Conservation (phyloP, 2,888 invertebrate species). For the Isoperla grammatica region DNA sequence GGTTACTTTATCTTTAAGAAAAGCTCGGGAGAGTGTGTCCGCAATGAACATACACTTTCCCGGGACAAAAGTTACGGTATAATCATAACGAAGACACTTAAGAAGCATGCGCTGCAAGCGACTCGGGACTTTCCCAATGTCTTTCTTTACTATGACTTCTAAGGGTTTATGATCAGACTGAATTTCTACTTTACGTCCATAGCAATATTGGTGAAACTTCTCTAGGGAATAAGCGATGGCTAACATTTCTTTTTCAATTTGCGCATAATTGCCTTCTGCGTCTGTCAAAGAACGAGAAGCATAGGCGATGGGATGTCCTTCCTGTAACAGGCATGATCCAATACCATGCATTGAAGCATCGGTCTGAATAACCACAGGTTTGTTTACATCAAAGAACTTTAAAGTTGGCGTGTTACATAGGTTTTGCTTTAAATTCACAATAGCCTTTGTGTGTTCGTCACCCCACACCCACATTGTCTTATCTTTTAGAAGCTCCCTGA, state of each 20-base stretch:
- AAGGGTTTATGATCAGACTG: slow-evolving; percentile 14
- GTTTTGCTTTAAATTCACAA: no score
- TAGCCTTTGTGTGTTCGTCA: no score
- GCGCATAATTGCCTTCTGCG: slow-evolving; percentile 7
- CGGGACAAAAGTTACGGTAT: slow-evolving; percentile 5
- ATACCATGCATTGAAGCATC: slow-evolving; percentile 1
- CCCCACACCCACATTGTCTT: no score
- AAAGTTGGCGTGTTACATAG: no score
- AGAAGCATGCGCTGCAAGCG: slow-evolving; percentile 6
- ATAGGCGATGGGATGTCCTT: slow-evolving; percentile 1
- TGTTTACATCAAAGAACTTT: neutral
- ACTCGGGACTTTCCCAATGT: neutral
- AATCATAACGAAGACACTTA: slow-evolving; percentile 8
- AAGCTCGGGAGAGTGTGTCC: slow-evolving; percentile 11
- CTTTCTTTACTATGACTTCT: slow-evolving; percentile 9
- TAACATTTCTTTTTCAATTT: slow-evolving; percentile 13
- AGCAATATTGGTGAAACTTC: slow-evolving; percentile 11
- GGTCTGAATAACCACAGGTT: neutral
- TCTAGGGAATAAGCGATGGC: slow-evolving; percentile 1
- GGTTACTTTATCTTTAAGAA: neutral
- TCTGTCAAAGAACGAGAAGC: neutral
- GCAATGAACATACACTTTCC: slow-evolving; percentile 9
- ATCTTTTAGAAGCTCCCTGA: no score
- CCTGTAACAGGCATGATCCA: slow-evolving; percentile 4
- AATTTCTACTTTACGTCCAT: neutral